Percentiles rank a stretch among this genome's conserved stretches.
phyloP scores from a whole-genome alignment of 2,888 invertebrate species.

The Resseliella maxima region DNA sequence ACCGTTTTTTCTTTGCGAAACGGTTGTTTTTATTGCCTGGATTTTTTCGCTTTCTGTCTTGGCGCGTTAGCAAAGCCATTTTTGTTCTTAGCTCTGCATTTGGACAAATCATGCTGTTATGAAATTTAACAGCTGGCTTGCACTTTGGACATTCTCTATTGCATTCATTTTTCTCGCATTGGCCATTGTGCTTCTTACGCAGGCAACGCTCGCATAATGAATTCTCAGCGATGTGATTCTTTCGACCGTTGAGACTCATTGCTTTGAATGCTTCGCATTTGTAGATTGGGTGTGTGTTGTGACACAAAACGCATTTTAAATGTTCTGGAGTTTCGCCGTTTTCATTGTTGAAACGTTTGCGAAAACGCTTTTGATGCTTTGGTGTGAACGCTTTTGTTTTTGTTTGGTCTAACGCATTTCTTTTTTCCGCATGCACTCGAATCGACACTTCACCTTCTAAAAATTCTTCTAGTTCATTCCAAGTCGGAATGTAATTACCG shows the following conservation, averaged over 20 bases:
- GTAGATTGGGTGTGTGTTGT: neutral
- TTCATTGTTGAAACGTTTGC: neutral
- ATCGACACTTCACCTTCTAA: slow-evolving; percentile 16
- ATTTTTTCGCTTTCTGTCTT: neutral
- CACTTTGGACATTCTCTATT: neutral
- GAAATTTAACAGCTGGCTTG: neutral
- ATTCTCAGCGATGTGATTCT: neutral
- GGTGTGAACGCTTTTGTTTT: neutral
- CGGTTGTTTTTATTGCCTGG: neutral
- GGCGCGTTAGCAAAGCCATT: neutral
- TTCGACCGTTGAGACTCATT: neutral
- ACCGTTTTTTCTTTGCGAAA: neutral
- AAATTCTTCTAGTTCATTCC: neutral
- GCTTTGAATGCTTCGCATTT: neutral
- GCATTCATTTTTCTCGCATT: neutral
- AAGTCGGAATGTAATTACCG: neutral
- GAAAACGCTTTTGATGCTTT: neutral
- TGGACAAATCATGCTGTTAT: neutral
- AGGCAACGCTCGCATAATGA: neutral
- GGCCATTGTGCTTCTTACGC: neutral
- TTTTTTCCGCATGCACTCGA: neutral
- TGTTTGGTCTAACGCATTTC: neutral
- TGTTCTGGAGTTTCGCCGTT: neutral
- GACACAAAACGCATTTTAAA: neutral
- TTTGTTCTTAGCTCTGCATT: neutral